These are phyloP conservation scores for Pseudorhombus dupliciocellatus DNA, from an alignment of 2,113 vertebrate species.

Conservation along the genomic window DNA sequence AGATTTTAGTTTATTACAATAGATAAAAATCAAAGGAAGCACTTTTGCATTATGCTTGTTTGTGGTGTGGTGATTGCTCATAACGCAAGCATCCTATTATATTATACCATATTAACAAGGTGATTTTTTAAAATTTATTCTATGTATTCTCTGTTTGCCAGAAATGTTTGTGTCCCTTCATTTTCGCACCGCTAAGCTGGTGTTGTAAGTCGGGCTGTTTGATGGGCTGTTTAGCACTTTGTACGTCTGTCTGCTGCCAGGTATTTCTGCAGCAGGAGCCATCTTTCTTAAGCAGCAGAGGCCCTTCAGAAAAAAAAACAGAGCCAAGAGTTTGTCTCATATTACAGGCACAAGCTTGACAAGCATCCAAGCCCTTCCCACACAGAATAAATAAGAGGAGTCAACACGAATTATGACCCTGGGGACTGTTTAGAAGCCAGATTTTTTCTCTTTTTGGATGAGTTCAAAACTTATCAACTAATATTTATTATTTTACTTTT, in stretches of 20 bases:
- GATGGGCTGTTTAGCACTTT: background rate
- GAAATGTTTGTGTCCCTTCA: background rate
- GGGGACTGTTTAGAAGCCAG: conserved; percentile 10
- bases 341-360: conserved; percentile 1
- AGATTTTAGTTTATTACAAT: no score
- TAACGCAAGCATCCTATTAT: conserved; percentile 1
- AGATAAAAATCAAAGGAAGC: background rate
- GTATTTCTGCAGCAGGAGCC: background rate
- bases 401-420: conserved; percentile 20
- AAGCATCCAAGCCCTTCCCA: conserved; percentile 10
- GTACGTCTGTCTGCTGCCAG: background rate
- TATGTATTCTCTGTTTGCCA: background rate
- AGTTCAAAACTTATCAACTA: conserved; percentile 3
- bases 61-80: background rate
- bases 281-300: conserved; percentile 3
- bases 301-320: conserved; percentile 2
- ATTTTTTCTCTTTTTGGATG: background rate
- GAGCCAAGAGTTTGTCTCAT: conserved; percentile 8
- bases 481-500: conserved; percentile 16
- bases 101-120: background rate
- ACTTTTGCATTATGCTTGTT: background rate
- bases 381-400: conserved; percentile 14
- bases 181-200: background rate
- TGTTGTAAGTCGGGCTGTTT: conserved; percentile 1
- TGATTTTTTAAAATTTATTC: background rate